Evolutionary conservation across 2,797 vertebrate species (phyloP).

Genomic region (Cephalopachus bancanus): DNA sequence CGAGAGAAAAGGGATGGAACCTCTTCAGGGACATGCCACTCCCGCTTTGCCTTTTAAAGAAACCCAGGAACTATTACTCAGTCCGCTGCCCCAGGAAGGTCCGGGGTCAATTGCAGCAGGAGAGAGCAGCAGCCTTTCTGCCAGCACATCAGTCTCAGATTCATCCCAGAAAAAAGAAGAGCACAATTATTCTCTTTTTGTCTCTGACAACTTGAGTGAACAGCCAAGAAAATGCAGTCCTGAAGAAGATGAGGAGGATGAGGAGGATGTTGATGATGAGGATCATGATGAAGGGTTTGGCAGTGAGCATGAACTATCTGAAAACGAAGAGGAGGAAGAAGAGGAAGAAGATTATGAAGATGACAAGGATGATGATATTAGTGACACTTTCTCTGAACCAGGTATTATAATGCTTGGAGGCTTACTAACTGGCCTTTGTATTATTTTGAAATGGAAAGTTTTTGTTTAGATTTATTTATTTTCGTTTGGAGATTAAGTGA

Average conservation of each 20-base stretch:
- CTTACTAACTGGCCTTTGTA: slow-evolving; percentile 38
- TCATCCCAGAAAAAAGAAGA: slow-evolving; percentile 97
- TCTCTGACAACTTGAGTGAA: slow-evolving; percentile 92
- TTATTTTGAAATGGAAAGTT: slow-evolving; percentile 14
- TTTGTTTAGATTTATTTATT: slow-evolving; percentile 52
- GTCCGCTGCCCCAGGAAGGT: slow-evolving; percentile 87
- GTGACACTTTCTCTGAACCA: slow-evolving; percentile 98
- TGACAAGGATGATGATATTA: slow-evolving; percentile 94
- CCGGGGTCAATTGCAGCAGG: slow-evolving; percentile 82
- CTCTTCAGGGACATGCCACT: slow-evolving; percentile 83
- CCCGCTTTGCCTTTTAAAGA: slow-evolving; percentile 91
- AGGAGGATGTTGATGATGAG: slow-evolving; percentile 93
- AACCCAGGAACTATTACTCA: slow-evolving; percentile 91
- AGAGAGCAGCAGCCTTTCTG: slow-evolving; percentile 88
- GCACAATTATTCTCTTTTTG: slow-evolving; percentile 99
- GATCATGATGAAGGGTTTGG: slow-evolving; percentile 97
- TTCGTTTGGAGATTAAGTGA: slow-evolving; percentile 48
- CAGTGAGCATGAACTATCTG: slow-evolving; percentile 98
- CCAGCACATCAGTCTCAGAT: slow-evolving; percentile 89
- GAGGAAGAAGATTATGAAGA: slow-evolving; percentile 95
- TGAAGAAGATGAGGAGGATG: slow-evolving; percentile 93
- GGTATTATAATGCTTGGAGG: slow-evolving; percentile 88
- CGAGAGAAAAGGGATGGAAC: slow-evolving; percentile 87
- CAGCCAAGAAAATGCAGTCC: slow-evolving; percentile 91
- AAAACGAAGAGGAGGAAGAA: slow-evolving; percentile 93